These are phyloP conservation scores for Chorisops tibialis DNA, from an alignment of 2,888 invertebrate species.

Conservation along the genomic window DNA sequence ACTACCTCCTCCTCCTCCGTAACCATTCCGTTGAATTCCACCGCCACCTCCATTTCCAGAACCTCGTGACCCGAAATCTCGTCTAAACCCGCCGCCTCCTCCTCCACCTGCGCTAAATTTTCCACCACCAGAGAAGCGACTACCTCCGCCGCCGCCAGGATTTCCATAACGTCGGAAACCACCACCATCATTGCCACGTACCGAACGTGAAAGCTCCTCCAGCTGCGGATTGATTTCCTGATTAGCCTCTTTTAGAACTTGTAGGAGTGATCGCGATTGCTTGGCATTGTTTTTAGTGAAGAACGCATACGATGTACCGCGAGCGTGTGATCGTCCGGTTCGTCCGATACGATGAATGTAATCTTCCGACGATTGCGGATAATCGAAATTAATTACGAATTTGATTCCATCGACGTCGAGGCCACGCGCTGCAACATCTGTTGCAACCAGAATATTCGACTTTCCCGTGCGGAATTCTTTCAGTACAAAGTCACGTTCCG, in stretches of 20 bases:
- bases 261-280: constrained; percentile 82
- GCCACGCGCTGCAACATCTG: constrained; percentile 95
- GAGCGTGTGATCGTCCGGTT: constrained; percentile 81
- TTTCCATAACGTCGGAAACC: constrained; percentile 34
- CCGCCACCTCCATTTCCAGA: constrained; percentile 28
- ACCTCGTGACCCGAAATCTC: constrained; percentile 33
- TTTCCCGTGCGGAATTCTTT: constrained; percentile 82
- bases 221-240: constrained; percentile 85
- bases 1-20: constrained; percentile 30
- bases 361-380: constrained; percentile 90
- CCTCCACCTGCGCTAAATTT: constrained; percentile 32
- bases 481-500: constrained; percentile 87
- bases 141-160: constrained; percentile 51
- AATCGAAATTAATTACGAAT: constrained; percentile 93
- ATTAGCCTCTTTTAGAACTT: constrained; percentile 84
- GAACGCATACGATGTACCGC: constrained; percentile 91
- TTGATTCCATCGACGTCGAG: constrained; percentile 94
- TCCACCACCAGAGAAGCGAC: constrained; percentile 39
- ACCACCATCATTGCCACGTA: constrained; percentile 41
- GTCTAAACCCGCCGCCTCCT: constrained; percentile 34
- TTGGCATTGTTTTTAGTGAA: constrained; percentile 84
- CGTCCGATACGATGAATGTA: constrained; percentile 94
- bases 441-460: constrained; percentile 87
- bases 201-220: constrained; percentile 67
- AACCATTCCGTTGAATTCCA: constrained; percentile 32